Percentiles rank a stretch among this genome's conserved stretches.
Conservation (phyloP, 2,797 vertebrate genomes). For the Hippopotamyrus pictus region DNA sequence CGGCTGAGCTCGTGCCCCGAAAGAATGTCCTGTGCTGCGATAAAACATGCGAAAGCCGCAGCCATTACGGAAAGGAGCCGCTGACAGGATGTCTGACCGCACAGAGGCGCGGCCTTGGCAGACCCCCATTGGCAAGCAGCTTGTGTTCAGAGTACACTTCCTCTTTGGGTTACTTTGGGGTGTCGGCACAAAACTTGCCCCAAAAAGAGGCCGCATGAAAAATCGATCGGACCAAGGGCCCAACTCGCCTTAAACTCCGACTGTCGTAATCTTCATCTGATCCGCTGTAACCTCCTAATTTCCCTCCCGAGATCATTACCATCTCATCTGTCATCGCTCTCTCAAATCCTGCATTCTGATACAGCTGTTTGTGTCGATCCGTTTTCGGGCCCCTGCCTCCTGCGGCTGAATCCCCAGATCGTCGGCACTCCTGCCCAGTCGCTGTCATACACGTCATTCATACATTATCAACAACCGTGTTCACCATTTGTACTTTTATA, state of each 20-base stretch:
- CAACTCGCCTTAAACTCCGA: background rate
- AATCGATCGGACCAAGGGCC: background rate
- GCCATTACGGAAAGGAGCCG: background rate
- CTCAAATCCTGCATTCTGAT: background rate
- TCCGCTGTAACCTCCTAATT: background rate
- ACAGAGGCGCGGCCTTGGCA: background rate
- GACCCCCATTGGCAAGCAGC: background rate
- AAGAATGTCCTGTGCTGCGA: conserved; percentile 28
- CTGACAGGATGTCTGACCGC: background rate
- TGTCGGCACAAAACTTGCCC: background rate
- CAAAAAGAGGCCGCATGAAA: background rate
- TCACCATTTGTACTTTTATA: background rate
- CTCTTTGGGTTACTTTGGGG: background rate
- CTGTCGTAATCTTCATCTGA: background rate
- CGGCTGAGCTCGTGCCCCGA: conserved; percentile 30
- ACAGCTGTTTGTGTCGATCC: background rate
- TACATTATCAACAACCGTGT: background rate
- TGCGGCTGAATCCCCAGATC: background rate
- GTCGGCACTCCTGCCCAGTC: background rate
- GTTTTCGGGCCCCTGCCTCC: background rate
- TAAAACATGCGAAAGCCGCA: background rate
- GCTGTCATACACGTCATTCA: background rate
- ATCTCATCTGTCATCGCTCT: background rate
- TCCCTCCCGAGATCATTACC: background rate
- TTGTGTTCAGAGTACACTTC: background rate